Percentiles rank a stretch among this genome's conserved stretches.
Evolutionary conservation across 2,888 invertebrate species (phyloP).

Genomic region (Eurytoma californica): DNA sequence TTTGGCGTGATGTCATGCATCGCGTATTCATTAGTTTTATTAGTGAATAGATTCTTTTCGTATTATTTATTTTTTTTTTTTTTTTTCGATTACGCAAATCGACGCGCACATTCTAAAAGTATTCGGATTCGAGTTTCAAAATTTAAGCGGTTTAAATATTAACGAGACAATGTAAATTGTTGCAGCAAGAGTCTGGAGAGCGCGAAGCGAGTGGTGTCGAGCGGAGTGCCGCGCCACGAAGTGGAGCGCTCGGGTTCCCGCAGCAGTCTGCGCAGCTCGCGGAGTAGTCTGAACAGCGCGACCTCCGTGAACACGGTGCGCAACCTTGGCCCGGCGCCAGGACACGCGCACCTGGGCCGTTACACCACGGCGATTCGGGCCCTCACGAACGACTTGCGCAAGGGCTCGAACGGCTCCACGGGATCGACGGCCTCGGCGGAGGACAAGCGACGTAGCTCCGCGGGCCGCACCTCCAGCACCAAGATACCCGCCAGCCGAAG

Average conservation of each 20-base stretch:
- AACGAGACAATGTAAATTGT: neutral
- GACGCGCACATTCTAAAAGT: too few relatives aligned
- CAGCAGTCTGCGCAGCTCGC: conserved; percentile 87
- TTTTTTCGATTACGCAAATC: too few relatives aligned
- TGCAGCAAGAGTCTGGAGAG: conserved; percentile 49
- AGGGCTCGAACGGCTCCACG: conserved; percentile 59
- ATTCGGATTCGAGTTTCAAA: neutral
- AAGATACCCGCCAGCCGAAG: conserved; percentile 79
- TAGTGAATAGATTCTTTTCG: too few relatives aligned
- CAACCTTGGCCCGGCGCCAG: conserved; percentile 77
- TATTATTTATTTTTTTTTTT: too few relatives aligned
- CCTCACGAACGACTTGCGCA: conserved; percentile 72
- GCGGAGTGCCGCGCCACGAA: conserved; percentile 73
- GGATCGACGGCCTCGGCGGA: conserved; percentile 44
- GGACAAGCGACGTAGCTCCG: conserved; percentile 67
- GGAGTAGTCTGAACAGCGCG: conserved; percentile 89
- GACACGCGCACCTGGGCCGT: conserved; percentile 75
- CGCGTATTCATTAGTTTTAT: too few relatives aligned
- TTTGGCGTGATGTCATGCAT: neutral
- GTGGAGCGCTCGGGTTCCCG: conserved; percentile 88
- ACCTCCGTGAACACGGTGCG: conserved; percentile 87
- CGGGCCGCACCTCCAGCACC: conserved; percentile 63
- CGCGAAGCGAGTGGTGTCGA: conserved; percentile 24
- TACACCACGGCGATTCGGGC: conserved; percentile 77
- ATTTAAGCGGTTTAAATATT: neutral